Percentiles rank a stretch among this genome's conserved stretches.
Conservation (phyloP, 2,888 invertebrate genomes). For the Rotaria sp. region DNA sequence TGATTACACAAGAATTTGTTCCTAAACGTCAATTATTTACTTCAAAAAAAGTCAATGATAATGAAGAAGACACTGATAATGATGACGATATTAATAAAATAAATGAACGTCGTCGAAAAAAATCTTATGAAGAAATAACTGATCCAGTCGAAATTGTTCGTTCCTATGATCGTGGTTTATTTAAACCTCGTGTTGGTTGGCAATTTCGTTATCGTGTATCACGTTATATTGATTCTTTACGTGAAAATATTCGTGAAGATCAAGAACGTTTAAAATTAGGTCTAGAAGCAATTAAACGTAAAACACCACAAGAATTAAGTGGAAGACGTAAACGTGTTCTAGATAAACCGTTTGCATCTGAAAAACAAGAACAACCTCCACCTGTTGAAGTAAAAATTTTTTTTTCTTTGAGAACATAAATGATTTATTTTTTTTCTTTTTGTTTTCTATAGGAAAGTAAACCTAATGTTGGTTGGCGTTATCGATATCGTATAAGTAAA, state of each 20-base stretch:
- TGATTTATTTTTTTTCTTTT: not conserved
- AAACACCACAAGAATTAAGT: conserved; percentile 26
- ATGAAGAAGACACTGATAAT: not conserved
- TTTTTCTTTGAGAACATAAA: too few relatives aligned
- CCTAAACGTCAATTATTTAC: conserved; percentile 10
- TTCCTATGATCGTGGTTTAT: not conserved
- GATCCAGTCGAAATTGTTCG: not conserved
- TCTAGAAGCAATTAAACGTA: conserved; percentile 16
- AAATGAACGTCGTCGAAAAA: not conserved
- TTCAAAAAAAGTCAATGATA: not conserved
- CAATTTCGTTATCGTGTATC: conserved; percentile 36
- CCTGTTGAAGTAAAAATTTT: not conserved
- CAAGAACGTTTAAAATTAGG: conserved; percentile 17
- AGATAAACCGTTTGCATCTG: not conserved
- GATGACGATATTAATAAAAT: not conserved
- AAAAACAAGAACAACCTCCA: not conserved
- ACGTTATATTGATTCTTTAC: conserved; percentile 11
- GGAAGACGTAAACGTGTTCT: not conserved
- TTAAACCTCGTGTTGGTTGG: conserved; percentile 39
- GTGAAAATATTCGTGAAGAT: conserved; percentile 26
- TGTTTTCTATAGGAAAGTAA: not conserved
- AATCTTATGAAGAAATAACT: not conserved
- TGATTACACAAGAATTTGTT: not conserved
- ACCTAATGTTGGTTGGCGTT: conserved; percentile 34
- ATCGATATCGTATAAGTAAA: conserved; percentile 36